Evolutionary conservation across 30 jellyfish, hydroid and myxozoan genomes (phyloP), one percentile per base, ranked within the genome.

Genomic region (Phacellophora camtschatica): DNA sequence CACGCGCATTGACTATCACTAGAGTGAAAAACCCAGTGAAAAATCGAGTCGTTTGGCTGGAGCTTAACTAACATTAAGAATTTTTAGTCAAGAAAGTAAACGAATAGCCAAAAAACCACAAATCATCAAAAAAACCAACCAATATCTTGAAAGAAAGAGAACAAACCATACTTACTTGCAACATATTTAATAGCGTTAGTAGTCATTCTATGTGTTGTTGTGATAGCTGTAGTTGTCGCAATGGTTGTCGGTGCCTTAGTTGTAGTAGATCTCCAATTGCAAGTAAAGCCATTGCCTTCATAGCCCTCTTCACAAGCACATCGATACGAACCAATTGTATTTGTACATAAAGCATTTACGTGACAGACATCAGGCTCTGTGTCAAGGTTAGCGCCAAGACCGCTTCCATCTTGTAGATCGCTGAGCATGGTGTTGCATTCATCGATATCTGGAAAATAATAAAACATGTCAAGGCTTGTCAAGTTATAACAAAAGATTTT

Each of bases 301-400:
- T 57, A 88, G 57, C 99, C 99, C 63, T 87, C 92, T 61, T 87
- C 97, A 65, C 99, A 94, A 2, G 74, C 50, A 75, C 99, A 94
- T 49, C 66, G 83, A 43, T 49, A 94, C 19, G 99, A 94, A 30
- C 99, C 99, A 63, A 68, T 28, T 45, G 97, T 87, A 55, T 94
- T 94, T 45, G 90, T 64, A 83, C 99, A 94, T 18, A 71, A 34
- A 1, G 99, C 99, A 63, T 94, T 87, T 83, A 63, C 90, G 77
- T 84, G 96, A 51, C 99, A 94, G 8, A 86, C 86, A 46, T 88
- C 96, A 53, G 95, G 93, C 50, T 94, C 97, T 28, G 83, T 78
- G 57, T 86, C 97, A 27, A 70, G 69, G 19, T 68, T 79, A 3
- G 24, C 79, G 13, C 31, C 68, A 25, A 16, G 15, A 25, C 98